phyloP scores from a whole-genome alignment of 1,140 invertebrate species.

The Dendrolimus punctatus region DNA sequence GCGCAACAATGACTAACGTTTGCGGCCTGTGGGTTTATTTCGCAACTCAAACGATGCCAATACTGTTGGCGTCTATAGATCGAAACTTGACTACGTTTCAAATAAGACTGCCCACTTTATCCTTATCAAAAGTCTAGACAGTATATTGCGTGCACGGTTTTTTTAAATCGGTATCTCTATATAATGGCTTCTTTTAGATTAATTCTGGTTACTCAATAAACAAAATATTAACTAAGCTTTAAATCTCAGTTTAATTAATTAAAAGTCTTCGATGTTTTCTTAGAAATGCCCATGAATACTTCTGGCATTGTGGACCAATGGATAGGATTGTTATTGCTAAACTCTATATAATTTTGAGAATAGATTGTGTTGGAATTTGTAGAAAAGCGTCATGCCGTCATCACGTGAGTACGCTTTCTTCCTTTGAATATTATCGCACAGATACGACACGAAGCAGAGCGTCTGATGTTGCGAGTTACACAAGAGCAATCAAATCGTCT shows the following conservation, averaged over 20 bases:
- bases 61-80: slow-evolving; percentile 50
- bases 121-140: slow-evolving; percentile 30
- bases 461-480: slow-evolving; percentile 48
- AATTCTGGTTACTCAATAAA: no score
- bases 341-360: no score
- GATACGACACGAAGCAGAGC: slow-evolving; percentile 32
- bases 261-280: no score
- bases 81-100: slow-evolving; percentile 51
- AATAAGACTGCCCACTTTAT: slow-evolving; percentile 42
- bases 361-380: background rate
- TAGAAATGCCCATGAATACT: no score
- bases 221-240: no score
- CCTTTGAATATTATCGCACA: slow-evolving; percentile 30
- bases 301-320: no score
- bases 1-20: slow-evolving; percentile 59
- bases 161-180: slow-evolving; percentile 5
- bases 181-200: no score
- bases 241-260: no score
- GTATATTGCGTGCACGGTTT: slow-evolving; percentile 12
- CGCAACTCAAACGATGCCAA: slow-evolving; percentile 46
- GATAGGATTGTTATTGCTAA: no score
- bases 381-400: slow-evolving; percentile 2
- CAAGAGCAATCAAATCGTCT: slow-evolving; percentile 43
- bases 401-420: slow-evolving; percentile 32
- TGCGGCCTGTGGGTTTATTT: slow-evolving; percentile 41